Evolutionary conservation across 2,888 invertebrate genomes (phyloP).

Genomic region (Lottia scabra): DNA sequence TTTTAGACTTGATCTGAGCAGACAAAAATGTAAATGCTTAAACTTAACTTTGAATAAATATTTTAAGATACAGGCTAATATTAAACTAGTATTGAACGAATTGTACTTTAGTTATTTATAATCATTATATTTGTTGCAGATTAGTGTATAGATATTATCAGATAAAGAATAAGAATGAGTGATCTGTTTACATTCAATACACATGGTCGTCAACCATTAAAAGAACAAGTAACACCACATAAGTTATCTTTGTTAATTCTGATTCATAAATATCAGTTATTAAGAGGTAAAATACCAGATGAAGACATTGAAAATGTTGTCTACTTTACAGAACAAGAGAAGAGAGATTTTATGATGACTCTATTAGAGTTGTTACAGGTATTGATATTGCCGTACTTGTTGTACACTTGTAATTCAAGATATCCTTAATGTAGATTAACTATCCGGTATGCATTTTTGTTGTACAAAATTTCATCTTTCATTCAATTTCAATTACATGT

Average conservation of each 20-base stretch:
- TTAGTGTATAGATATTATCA: too few relatives aligned
- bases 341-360: slow-evolving; percentile 84
- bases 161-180: neutral
- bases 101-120: too few relatives aligned
- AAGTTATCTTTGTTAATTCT: slow-evolving; percentile 58
- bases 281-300: slow-evolving; percentile 12
- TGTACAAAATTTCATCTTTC: neutral
- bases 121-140: too few relatives aligned
- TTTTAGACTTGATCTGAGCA: too few relatives aligned
- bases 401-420: neutral
- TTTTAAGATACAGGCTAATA: too few relatives aligned
- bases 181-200: slow-evolving; percentile 43
- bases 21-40: too few relatives aligned
- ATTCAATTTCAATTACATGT: neutral
- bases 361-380: slow-evolving; percentile 84
- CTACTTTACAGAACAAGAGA: slow-evolving; percentile 66
- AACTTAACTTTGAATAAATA: too few relatives aligned
- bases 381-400: neutral
- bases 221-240: slow-evolving; percentile 61
- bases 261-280: slow-evolving; percentile 51
- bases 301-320: slow-evolving; percentile 14
- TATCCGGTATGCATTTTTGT: neutral
- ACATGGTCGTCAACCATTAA: slow-evolving; percentile 40
- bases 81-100: too few relatives aligned
- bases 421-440: too few relatives aligned